phyloP scores from a whole-genome alignment of 2,888 invertebrate genomes.

The Melanchra persicariae region DNA sequence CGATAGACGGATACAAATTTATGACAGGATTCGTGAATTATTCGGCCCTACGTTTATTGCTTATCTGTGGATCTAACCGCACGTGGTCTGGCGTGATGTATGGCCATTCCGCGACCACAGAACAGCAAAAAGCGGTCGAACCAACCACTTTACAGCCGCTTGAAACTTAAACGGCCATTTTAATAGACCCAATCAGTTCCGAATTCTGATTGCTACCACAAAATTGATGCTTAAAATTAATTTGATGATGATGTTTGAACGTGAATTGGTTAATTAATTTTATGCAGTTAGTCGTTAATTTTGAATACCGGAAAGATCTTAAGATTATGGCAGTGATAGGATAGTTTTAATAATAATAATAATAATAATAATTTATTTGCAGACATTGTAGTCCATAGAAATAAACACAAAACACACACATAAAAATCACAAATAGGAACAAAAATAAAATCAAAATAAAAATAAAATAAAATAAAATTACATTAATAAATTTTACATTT shows the following conservation, averaged over 20 bases:
- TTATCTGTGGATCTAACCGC: slow-evolving; percentile 79
- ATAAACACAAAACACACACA: too few relatives aligned
- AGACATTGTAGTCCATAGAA: too few relatives aligned
- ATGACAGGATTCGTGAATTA: slow-evolving; percentile 75
- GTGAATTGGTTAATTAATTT: slow-evolving; percentile 59
- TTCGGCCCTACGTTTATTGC: slow-evolving; percentile 70
- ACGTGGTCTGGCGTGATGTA: slow-evolving; percentile 70
- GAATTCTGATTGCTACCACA: slow-evolving; percentile 60
- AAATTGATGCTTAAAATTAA: slow-evolving; percentile 61
- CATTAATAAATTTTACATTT: too few relatives aligned
- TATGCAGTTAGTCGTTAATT: slow-evolving; percentile 48
- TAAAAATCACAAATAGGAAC: too few relatives aligned
- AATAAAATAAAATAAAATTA: too few relatives aligned
- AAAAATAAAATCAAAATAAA: too few relatives aligned
- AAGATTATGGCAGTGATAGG: slow-evolving; percentile 23
- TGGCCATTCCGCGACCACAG: slow-evolving; percentile 51
- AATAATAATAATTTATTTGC: too few relatives aligned
- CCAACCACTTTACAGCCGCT: slow-evolving; percentile 48
- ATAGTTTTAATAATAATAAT: too few relatives aligned
- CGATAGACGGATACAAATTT: slow-evolving; percentile 86
- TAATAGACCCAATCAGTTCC: slow-evolving; percentile 51
- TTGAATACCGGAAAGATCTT: slow-evolving; percentile 44
- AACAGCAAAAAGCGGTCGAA: slow-evolving; percentile 54
- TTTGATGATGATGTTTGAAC: slow-evolving; percentile 57
- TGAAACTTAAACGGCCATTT: slow-evolving; percentile 59